Evolutionary conservation across 2,797 vertebrate genomes (phyloP).

Genomic region (Carapus acus): DNA sequence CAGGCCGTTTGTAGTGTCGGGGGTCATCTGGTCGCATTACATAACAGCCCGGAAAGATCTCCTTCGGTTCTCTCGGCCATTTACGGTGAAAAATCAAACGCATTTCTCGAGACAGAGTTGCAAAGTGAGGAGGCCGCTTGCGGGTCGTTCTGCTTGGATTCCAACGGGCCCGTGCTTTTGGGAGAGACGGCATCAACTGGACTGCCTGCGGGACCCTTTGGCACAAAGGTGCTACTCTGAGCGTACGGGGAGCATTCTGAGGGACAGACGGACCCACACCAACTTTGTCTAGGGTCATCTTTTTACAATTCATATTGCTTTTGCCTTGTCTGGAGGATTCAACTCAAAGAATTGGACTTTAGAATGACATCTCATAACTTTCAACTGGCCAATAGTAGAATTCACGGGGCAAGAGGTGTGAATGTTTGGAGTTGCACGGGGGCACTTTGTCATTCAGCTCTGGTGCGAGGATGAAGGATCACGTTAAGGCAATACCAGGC

Average conservation of each 20-base stretch:
- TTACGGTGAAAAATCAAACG: background rate
- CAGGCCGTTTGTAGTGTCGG: background rate
- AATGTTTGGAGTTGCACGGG: background rate
- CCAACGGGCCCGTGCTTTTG: too few species aligned
- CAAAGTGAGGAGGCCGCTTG: background rate
- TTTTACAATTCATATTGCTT: background rate
- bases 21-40: background rate
- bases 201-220: too few species aligned
- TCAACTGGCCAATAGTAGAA: background rate
- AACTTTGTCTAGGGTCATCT: background rate
- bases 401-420: background rate
- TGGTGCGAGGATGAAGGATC: too few species aligned
- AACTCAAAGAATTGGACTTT: background rate
- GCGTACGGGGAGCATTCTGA: too few species aligned
- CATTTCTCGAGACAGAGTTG: background rate
- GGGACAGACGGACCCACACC: too few species aligned
- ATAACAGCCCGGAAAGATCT: background rate
- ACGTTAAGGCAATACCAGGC: too few species aligned
- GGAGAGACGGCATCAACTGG: too few species aligned
- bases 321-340: constrained; percentile 1
- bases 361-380: background rate
- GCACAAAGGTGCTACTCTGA: too few species aligned
- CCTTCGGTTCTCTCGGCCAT: background rate
- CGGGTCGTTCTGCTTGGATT: too few species aligned
- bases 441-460: too few species aligned